Evolutionary conservation across 2,113 vertebrate genomes (phyloP).

Genomic region (Corvus cornix): DNA sequence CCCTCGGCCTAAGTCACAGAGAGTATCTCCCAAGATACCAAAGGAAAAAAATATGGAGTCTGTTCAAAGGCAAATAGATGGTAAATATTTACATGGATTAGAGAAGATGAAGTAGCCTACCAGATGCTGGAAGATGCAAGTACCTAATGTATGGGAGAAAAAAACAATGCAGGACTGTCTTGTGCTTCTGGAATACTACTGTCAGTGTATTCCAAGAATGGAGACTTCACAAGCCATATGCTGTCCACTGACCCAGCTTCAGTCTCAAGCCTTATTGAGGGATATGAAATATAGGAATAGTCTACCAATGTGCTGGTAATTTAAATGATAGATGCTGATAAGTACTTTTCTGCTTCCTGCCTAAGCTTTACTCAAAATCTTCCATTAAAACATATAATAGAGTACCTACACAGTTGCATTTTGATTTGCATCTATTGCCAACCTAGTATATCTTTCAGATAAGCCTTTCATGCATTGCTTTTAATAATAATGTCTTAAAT

Average conservation of each 20-base stretch:
- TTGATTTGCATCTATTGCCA: constrained; percentile 25
- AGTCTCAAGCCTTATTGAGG: neutral
- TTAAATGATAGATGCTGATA: constrained; percentile 1
- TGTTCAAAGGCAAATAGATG: neutral
- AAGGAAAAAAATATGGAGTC: neutral
- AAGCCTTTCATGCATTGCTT: neutral
- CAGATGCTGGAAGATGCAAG: neutral
- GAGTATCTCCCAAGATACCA: neutral
- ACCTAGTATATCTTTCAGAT: constrained; percentile 13
- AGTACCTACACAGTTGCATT: neutral
- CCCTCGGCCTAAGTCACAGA: neutral
- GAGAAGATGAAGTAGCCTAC: neutral
- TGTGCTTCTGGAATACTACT: neutral
- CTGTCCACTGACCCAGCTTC: neutral
- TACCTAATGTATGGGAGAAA: neutral
- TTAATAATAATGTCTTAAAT: constrained; percentile 21
- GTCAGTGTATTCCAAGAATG: neutral
- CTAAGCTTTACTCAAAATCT: neutral
- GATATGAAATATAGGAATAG: neutral
- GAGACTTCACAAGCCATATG: neutral
- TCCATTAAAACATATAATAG: constrained; percentile 12
- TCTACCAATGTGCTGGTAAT: neutral
- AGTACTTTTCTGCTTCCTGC: neutral
- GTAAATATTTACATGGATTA: neutral
- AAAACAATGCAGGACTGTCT: neutral